These are phyloP conservation scores for Scomberomorus guttatus DNA, from an alignment of 2,797 vertebrate species.

Conservation along the genomic window DNA sequence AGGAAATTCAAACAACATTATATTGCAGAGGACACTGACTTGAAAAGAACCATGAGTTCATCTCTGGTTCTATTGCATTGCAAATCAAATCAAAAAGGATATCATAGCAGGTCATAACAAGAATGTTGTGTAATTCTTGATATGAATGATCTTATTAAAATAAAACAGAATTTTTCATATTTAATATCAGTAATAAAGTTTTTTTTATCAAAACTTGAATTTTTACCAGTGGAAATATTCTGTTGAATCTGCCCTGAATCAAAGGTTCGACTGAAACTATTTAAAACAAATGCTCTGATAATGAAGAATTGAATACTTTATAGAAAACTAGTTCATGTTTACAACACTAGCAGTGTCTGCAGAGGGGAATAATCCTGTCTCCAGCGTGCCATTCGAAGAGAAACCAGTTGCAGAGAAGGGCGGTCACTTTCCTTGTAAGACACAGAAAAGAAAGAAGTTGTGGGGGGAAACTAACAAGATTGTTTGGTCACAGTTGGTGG, in stretches of 20 bases:
- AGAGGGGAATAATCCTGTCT: constrained; percentile 26
- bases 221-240: too few species aligned
- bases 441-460: constrained; percentile 40
- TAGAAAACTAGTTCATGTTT: constrained; percentile 1
- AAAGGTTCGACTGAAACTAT: neutral
- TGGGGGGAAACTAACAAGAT: constrained; percentile 68
- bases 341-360: neutral
- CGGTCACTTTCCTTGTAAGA: constrained; percentile 39
- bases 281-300: neutral
- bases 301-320: neutral
- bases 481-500: constrained; percentile 74
- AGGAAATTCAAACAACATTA: neutral
- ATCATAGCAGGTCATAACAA: neutral
- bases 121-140: neutral
- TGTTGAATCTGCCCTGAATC: too few species aligned
- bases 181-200: neutral
- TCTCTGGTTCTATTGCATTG: neutral
- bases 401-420: constrained; percentile 21
- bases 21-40: neutral
- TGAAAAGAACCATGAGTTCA: neutral
- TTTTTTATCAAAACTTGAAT: neutral
- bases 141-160: neutral
- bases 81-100: neutral
- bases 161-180: neutral
- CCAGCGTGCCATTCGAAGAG: neutral